Evolutionary conservation across 2,113 vertebrate species (phyloP), one percentile per base, ranked within the genome.

Genomic region (Apteryx owenii): DNA sequence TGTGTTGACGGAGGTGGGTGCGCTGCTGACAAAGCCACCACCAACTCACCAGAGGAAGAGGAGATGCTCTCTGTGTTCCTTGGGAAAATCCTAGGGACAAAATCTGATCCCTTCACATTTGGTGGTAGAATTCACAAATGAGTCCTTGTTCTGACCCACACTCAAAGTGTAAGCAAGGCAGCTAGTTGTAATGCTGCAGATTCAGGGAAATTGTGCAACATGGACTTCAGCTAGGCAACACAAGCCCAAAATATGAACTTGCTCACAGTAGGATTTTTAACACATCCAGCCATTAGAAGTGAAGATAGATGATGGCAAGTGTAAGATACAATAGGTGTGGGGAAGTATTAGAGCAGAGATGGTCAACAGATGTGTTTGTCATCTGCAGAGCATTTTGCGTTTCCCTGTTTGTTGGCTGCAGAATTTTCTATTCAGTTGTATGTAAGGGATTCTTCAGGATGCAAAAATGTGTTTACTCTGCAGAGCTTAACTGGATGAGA

Each of bases 391-490:
- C n/a, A 54, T 40, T 26, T 40, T 25, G 50, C 19, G 12, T 29
- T 73, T 73, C 50, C 36, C 20, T 54, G 11, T 48, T 48, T 48
- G 33, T 17, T 25, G 33, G 33, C 31, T 26, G 31, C 25, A 28
- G 31, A 36, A 33, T 77, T 44, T 33, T 61, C 5, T 17, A 12
- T 60, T 60, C 40, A 25, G 40, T 33, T 31, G 7, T 25, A 19
- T 31, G 13, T 42, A 25, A 48, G 56, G 42, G 42, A 58, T 77
- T 42, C 42, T 58, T 26, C 46, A 40, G 33, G 12, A 31, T 69
- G 20, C 33, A 38, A 26, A 77, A 68, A 9, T 2, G 8, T 0
- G 2, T 36, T 70, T 70, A 2, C 22, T 31, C 28, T 60, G 29
- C 15, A 9, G 60, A 15, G 61, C 7, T 36, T 28, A 20, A 29